These are phyloP conservation scores for Pionites leucogaster DNA, from an alignment of 2,113 vertebrate species.

Conservation along the genomic window DNA sequence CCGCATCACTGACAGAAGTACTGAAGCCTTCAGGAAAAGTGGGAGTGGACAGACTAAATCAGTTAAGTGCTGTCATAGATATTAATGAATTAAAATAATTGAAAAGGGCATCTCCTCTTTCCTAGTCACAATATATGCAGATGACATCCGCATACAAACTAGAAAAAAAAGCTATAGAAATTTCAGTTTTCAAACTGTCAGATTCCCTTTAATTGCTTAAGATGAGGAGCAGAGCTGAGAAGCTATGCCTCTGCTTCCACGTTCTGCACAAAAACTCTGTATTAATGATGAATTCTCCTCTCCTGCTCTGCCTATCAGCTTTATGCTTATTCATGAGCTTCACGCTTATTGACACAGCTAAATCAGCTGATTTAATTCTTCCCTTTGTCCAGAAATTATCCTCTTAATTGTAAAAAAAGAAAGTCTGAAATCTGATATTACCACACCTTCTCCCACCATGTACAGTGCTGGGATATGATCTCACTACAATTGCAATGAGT, in stretches of 20 bases:
- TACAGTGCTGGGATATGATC: slow-evolving; percentile 30
- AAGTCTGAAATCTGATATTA: not conserved
- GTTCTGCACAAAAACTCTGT: slow-evolving; percentile 14
- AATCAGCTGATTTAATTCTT: slow-evolving; percentile 66
- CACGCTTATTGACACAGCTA: slow-evolving; percentile 19
- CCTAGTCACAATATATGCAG: not conserved
- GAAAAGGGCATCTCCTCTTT: not conserved
- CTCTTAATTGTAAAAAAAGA: slow-evolving; percentile 28
- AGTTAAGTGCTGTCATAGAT: not conserved
- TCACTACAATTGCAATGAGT: slow-evolving; percentile 49
- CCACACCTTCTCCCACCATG: slow-evolving; percentile 22
- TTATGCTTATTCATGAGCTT: slow-evolving; percentile 51
- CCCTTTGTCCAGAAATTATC: slow-evolving; percentile 64
- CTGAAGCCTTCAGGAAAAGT: not conserved
- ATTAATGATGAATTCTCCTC: slow-evolving; percentile 42
- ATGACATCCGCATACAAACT: not conserved
- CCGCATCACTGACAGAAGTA: not conserved
- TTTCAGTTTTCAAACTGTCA: not conserved
- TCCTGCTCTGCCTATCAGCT: slow-evolving; percentile 58
- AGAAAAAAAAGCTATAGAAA: not conserved
- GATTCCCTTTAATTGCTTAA: slow-evolving; percentile 7
- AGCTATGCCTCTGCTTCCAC: not conserved
- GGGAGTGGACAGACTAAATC: not conserved
- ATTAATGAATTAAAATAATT: not conserved
- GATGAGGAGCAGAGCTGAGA: not conserved